phyloP scores from a whole-genome alignment of 2,113 vertebrate genomes.

The Chunga burmeisteri region DNA sequence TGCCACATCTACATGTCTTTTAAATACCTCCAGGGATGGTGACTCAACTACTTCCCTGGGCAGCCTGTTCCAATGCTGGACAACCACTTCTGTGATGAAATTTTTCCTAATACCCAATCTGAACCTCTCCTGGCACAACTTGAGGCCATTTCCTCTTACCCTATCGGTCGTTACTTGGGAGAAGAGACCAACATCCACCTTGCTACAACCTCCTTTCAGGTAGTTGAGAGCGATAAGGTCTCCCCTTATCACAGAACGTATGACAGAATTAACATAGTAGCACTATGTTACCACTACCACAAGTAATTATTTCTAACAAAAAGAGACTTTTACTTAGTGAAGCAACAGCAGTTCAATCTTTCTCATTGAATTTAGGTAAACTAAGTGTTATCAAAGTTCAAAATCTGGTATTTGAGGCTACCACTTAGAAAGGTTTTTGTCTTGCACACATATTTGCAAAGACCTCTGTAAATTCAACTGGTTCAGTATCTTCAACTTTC shows the following conservation, averaged over 20 bases:
- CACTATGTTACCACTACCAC: neutral
- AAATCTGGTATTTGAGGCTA: neutral
- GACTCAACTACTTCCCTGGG: too few relatives aligned
- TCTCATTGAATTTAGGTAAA: neutral
- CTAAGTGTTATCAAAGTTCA: neutral
- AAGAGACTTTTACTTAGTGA: neutral
- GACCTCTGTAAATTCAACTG: neutral
- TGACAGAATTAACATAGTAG: neutral
- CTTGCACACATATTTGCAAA: neutral
- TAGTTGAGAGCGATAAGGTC: neutral
- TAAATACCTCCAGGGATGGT: neutral
- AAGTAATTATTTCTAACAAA: neutral
- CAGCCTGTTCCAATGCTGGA: neutral
- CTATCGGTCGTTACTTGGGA: too few relatives aligned
- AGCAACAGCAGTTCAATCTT: neutral
- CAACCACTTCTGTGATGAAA: neutral
- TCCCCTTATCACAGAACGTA: neutral
- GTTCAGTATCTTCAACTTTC: neutral
- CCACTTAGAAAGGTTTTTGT: neutral
- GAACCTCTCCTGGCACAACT: neutral
- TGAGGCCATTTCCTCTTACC: too few relatives aligned
- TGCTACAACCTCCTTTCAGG: neutral
- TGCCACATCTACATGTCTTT: accelerated
- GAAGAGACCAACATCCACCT: too few relatives aligned
- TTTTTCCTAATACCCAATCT: neutral